A percentile compares a stretch with the other conserved stretches of the same genome.
Conservation (phyloP, 1,140 invertebrate species). For the Steinernema feltiae region DNA sequence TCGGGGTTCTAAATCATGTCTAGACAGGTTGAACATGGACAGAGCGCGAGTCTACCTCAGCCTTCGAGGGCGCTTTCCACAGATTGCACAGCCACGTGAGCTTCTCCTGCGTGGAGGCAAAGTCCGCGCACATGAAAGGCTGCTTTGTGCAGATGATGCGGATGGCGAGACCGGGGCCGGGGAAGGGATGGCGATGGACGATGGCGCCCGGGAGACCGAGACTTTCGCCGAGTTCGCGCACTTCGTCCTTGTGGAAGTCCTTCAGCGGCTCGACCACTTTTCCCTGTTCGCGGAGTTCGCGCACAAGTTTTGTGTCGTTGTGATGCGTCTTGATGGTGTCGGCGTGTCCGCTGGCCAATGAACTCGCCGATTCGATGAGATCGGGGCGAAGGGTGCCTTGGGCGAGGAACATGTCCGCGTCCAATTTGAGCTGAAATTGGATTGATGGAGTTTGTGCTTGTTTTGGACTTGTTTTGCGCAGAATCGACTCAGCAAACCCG, state of each 20-base stretch:
- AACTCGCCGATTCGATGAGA: conserved; percentile 91
- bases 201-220: conserved; percentile 78
- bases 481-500: too few species aligned
- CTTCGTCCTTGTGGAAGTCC: conserved; percentile 99
- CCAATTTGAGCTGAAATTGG: conserved; percentile 38
- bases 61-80: conserved; percentile 37
- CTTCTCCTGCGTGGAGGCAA: conserved; percentile 76
- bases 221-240: conserved; percentile 72
- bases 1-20: neutral
- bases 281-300: conserved; percentile 74
- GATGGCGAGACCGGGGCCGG: conserved; percentile 82
- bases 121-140: conserved; percentile 88
- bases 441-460: neutral
- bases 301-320: conserved; percentile 93
- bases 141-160: conserved; percentile 90
- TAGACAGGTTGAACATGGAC: conserved; percentile 7
- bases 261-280: conserved; percentile 91
- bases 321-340: conserved; percentile 99
- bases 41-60: neutral
- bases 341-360: conserved; percentile 73
- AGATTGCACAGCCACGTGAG: conserved; percentile 47
- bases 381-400: conserved; percentile 80
- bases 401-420: conserved; percentile 50
- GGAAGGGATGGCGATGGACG: conserved; percentile 92
- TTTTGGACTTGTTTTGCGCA: too few species aligned